Percentiles rank a stretch among this genome's conserved stretches.
Evolutionary conservation across 1,140 invertebrate genomes (phyloP).

Genomic region (Galleria mellonella): DNA sequence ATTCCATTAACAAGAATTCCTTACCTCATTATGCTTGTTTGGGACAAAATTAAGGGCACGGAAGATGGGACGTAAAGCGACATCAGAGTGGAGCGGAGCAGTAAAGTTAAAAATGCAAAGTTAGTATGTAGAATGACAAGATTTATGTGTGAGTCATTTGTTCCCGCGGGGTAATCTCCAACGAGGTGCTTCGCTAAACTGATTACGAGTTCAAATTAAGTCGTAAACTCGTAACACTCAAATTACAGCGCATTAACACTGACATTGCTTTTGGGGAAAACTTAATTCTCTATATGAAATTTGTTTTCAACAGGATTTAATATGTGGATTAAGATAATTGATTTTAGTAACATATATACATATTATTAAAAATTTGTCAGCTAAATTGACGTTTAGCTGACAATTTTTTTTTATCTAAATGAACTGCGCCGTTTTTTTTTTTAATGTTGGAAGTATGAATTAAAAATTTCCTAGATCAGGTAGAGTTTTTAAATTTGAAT

Average conservation of each 20-base stretch:
- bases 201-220: conserved; percentile 67
- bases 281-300: conserved; percentile 4
- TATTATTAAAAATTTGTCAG: too few species aligned
- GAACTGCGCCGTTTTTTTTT: too few species aligned
- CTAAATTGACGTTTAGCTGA: too few species aligned
- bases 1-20: too few species aligned
- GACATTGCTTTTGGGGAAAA: conserved; percentile 19
- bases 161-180: conserved; percentile 52
- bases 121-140: conserved; percentile 31
- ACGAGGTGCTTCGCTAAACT: conserved; percentile 53
- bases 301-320: conserved; percentile 3
- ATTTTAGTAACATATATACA: too few species aligned
- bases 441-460: too few species aligned
- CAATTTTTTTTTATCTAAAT: too few species aligned
- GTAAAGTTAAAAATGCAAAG: conserved; percentile 19
- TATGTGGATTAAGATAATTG: too few species aligned
- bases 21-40: too few species aligned
- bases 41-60: conserved; percentile 13
- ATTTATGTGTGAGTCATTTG: conserved; percentile 43
- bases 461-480: too few species aligned
- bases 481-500: too few species aligned
- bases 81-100: neutral
- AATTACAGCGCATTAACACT: conserved; percentile 52
- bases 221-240: conserved; percentile 54
- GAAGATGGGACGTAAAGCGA: neutral